Percentiles rank a stretch among this genome's conserved stretches.
These are phyloP conservation scores for Megalopta genalis DNA, from an alignment of 1,140 invertebrate genomes.

Conservation along the genomic window DNA sequence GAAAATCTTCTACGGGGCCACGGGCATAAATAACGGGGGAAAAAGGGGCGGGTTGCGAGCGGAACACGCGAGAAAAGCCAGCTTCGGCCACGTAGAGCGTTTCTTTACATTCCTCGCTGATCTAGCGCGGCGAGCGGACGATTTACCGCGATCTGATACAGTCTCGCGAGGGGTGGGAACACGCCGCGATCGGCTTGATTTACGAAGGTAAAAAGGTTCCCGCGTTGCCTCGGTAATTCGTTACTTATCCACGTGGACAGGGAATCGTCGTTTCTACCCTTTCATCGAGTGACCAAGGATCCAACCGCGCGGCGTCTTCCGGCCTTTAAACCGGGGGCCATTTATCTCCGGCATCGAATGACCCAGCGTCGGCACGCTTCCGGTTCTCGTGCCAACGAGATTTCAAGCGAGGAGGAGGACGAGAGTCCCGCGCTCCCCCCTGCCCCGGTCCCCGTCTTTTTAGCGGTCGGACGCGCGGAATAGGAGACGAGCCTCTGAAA, in stretches of 20 bases:
- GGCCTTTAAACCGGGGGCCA: slow-evolving; percentile 34
- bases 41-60: too few relatives aligned
- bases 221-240: slow-evolving; percentile 54
- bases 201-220: slow-evolving; percentile 58
- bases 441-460: slow-evolving; percentile 42
- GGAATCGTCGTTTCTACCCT: not conserved
- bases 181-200: slow-evolving; percentile 63
- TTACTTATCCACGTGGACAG: slow-evolving; percentile 56
- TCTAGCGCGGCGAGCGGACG: slow-evolving; percentile 48
- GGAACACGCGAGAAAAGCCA: too few relatives aligned
- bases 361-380: slow-evolving; percentile 33
- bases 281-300: slow-evolving; percentile 7
- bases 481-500: slow-evolving; percentile 33
- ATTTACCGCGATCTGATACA: slow-evolving; percentile 73
- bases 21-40: too few relatives aligned
- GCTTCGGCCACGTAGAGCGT: slow-evolving; percentile 31
- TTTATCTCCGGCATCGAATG: slow-evolving; percentile 48
- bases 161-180: slow-evolving; percentile 41
- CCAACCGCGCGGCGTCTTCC: slow-evolving; percentile 12
- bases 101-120: slow-evolving; percentile 32
- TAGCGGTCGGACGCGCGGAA: slow-evolving; percentile 31
- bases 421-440: slow-evolving; percentile 16
- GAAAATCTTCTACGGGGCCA: too few relatives aligned
- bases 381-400: slow-evolving; percentile 45
- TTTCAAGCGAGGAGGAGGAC: slow-evolving; percentile 48